Conservation (phyloP, 2,888 invertebrate species). For the Hirtodrosophila histrioides region DNA sequence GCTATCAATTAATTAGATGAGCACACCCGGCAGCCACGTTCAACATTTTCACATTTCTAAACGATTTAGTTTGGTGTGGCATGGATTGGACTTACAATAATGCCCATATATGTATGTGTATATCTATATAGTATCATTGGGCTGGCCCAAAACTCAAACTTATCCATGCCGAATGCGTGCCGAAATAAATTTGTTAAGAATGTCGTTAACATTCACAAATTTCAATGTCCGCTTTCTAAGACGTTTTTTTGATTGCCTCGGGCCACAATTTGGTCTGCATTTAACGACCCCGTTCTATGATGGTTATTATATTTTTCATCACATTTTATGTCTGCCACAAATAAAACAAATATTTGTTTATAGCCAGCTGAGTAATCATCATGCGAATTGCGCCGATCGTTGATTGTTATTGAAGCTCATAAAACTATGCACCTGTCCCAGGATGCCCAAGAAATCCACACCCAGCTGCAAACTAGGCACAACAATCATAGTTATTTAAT, state of each 20-base stretch:
- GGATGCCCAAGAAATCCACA: too few relatives aligned
- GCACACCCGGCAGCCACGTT: constrained; percentile 27
- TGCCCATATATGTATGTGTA: neutral
- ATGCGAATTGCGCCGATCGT: neutral
- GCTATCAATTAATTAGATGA: constrained; percentile 75
- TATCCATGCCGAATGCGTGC: constrained; percentile 39
- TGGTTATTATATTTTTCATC: constrained; percentile 42
- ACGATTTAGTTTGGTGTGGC: constrained; percentile 5
- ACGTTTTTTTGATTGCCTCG: constrained; percentile 39
- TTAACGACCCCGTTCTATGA: constrained; percentile 63
- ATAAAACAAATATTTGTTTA: constrained; percentile 24
- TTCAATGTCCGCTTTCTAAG: constrained; percentile 66
- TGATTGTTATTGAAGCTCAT: constrained; percentile 28
- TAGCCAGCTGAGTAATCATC: constrained; percentile 11
- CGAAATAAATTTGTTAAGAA: constrained; percentile 74
- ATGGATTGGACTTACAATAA: constrained; percentile 4
- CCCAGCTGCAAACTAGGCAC: neutral
- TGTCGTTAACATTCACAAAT: constrained; percentile 62
- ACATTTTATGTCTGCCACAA: constrained; percentile 35
- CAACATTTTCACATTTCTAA: constrained; percentile 62
- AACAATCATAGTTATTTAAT: neutral
- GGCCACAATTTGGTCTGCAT: constrained; percentile 36
- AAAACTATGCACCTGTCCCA: constrained; percentile 9
- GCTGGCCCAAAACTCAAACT: constrained; percentile 10
- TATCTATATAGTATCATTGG: neutral